A percentile compares a stretch with the other conserved stretches of the same genome.
phyloP scores from a whole-genome alignment of 2,888 invertebrate species.

The Diabrotica balteata region DNA sequence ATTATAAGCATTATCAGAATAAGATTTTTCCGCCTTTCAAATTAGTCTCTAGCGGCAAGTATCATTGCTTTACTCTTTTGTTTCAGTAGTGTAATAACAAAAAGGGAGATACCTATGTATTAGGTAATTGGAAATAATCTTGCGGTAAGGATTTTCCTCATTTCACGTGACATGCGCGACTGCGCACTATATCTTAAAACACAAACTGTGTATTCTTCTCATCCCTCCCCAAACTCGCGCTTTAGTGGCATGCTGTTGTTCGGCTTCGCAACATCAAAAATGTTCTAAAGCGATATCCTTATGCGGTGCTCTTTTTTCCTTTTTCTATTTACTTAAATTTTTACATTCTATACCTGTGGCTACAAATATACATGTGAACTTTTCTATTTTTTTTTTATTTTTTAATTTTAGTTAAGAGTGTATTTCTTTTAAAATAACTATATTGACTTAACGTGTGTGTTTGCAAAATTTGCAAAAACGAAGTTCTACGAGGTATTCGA shows the following conservation, averaged over 20 bases:
- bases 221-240: constrained; percentile 17
- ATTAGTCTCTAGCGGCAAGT: background rate
- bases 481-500: constrained; percentile 60
- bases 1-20: background rate
- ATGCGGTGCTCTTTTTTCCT: constrained; percentile 23
- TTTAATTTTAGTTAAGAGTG: constrained; percentile 24
- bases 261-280: constrained; percentile 23
- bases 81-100: constrained; percentile 2
- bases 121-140: constrained; percentile 34
- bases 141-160: constrained; percentile 38
- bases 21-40: background rate
- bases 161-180: constrained; percentile 40
- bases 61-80: background rate
- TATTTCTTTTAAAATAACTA: constrained; percentile 19
- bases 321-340: constrained; percentile 11
- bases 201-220: constrained; percentile 32
- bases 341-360: constrained; percentile 1
- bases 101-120: constrained; percentile 23
- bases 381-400: constrained; percentile 7
- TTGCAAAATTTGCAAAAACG: constrained; percentile 47
- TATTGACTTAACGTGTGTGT: constrained; percentile 9
- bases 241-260: constrained; percentile 32
- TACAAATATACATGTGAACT: constrained; percentile 23
- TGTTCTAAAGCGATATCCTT: constrained; percentile 25
- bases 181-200: constrained; percentile 31